These are phyloP conservation scores for Colossoma macropomum DNA, from an alignment of 2,113 vertebrate genomes.

Conservation along the genomic window DNA sequence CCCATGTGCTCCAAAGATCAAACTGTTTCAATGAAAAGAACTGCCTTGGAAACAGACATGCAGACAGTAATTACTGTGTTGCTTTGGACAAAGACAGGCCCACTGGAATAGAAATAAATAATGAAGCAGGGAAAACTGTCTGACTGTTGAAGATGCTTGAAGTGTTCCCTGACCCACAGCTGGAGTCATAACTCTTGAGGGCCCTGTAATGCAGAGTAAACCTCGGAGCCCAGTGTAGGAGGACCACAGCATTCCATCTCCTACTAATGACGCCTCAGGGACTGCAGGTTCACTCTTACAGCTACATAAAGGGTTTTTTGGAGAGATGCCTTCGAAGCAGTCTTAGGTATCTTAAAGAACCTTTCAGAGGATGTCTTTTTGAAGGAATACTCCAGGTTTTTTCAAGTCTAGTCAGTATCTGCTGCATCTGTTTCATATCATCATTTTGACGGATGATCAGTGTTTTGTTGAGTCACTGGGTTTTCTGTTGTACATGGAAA, in stretches of 20 bases:
- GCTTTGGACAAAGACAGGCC: neutral
- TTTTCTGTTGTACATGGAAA: too few species aligned
- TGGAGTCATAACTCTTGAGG: neutral
- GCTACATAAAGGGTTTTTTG: neutral
- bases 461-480: too few species aligned
- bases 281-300: neutral
- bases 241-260: neutral
- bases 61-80: neutral
- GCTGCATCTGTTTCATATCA: too few species aligned
- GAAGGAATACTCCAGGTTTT: too few species aligned
- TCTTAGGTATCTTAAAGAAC: neutral
- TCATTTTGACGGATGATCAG: too few species aligned
- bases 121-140: neutral
- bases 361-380: too few species aligned
- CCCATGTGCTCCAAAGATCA: neutral
- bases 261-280: constrained; percentile 17
- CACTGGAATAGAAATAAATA: neutral
- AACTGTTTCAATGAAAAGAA: neutral
- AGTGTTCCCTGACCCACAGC: neutral
- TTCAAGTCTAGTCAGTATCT: too few species aligned
- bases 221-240: neutral
- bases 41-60: neutral
- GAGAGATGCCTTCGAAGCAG: neutral
- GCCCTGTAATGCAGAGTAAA: neutral
- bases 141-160: neutral